These are phyloP conservation scores for Seira musarum DNA, from an alignment of 2,888 invertebrate species.

Conservation along the genomic window DNA sequence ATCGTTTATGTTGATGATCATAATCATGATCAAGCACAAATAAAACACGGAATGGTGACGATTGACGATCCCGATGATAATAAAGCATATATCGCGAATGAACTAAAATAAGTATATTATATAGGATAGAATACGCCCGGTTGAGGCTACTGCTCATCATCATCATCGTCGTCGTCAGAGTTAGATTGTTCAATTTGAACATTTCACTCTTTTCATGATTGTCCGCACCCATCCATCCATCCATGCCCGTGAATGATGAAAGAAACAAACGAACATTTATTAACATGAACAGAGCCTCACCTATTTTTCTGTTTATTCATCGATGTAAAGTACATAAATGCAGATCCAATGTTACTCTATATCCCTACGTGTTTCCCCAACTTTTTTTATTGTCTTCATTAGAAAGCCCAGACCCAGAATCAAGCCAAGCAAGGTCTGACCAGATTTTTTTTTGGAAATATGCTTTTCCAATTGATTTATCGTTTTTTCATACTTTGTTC, in stretches of 20 bases:
- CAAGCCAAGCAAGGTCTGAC: too few species aligned
- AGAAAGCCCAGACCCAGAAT: constrained; percentile 44
- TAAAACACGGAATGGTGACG: too few species aligned
- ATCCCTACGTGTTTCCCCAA: neutral
- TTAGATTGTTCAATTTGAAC: constrained; percentile 38
- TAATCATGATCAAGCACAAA: too few species aligned
- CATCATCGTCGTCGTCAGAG: too few species aligned
- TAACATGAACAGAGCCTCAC: constrained; percentile 51
- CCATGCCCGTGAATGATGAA: too few species aligned
- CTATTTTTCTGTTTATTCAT: constrained; percentile 28
- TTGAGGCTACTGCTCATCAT: constrained; percentile 7
- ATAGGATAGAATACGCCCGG: too few species aligned
- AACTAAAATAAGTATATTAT: too few species aligned
- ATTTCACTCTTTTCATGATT: constrained; percentile 21
- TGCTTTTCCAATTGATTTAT: constrained; percentile 55
- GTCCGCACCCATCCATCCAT: constrained; percentile 60
- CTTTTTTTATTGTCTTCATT: constrained; percentile 50
- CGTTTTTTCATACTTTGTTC: constrained; percentile 42
- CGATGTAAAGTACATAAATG: too few species aligned
- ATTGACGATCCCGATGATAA: too few species aligned
- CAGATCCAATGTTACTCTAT: neutral
- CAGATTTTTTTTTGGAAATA: constrained; percentile 44
- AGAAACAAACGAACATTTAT: constrained; percentile 46
- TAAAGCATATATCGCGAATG: too few species aligned
- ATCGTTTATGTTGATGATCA: too few species aligned